Conservation (phyloP, 2,113 vertebrate species). For the Orthochromis indermauri region DNA sequence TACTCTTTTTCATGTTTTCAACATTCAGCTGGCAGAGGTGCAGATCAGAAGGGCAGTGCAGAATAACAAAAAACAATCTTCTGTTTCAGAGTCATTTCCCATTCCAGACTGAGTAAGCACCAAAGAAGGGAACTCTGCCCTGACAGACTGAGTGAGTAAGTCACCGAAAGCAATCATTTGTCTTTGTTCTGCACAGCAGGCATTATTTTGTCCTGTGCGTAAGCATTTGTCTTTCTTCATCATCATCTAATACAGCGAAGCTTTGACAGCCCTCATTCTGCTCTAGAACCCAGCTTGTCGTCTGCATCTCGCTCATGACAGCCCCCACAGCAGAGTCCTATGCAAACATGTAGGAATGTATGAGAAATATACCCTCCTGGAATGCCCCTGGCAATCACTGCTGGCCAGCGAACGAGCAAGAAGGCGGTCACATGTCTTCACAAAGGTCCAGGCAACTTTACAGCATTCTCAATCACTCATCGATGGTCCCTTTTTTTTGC, state of each 20-base stretch:
- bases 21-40: slow-evolving; percentile 31
- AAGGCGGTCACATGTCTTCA: not conserved
- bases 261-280: slow-evolving; percentile 65
- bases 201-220: slow-evolving; percentile 11
- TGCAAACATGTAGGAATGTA: slow-evolving; percentile 57
- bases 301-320: slow-evolving; percentile 37
- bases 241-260: not conserved
- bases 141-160: slow-evolving; percentile 4
- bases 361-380: slow-evolving; percentile 57
- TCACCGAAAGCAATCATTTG: slow-evolving; percentile 2
- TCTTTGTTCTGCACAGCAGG: slow-evolving; percentile 3
- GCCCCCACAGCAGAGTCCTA: slow-evolving; percentile 32
- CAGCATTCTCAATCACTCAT: slow-evolving; percentile 46
- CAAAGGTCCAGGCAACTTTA: not conserved
- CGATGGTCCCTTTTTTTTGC: not conserved
- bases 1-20: slow-evolving; percentile 33
- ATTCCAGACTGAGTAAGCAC: slow-evolving; percentile 9
- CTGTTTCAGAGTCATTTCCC: slow-evolving; percentile 25
- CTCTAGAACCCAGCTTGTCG: slow-evolving; percentile 41
- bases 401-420: slow-evolving; percentile 20
- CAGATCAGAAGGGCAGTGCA: not conserved
- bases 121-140: not conserved
- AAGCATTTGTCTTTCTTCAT: slow-evolving; percentile 21
- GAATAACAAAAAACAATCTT: slow-evolving; percentile 7
- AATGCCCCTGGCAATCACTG: slow-evolving; percentile 45